Conservation (phyloP, 23 tunicate genomes). For the Corella eumyota region DNA sequence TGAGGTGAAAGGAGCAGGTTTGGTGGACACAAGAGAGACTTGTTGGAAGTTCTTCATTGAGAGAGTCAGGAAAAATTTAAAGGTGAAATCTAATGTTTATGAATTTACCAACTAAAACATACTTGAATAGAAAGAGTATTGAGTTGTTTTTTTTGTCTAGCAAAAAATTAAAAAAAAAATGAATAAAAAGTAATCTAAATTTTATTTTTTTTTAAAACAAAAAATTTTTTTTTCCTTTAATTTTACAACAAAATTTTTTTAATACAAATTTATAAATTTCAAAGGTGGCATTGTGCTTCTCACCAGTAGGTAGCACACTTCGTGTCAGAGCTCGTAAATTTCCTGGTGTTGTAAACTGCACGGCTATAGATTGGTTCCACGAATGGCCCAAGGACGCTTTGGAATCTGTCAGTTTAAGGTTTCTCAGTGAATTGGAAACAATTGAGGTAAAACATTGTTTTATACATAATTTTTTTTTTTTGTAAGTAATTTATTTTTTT, state of each 20-base stretch:
- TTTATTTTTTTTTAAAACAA: no score
- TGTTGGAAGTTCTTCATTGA: conserved; percentile 99
- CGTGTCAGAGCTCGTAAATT: conserved; percentile 92
- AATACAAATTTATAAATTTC: no score
- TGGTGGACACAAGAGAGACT: conserved; percentile 63
- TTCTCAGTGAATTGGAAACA: conserved; percentile 80
- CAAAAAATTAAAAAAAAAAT: no score
- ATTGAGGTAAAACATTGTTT: conserved; percentile 69
- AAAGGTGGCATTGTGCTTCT: conserved; percentile 97
- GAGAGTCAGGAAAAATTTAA: conserved; percentile 73
- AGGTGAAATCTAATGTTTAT: conserved; percentile 52
- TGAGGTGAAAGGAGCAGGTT: conserved; percentile 88
- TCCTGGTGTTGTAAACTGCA: conserved; percentile 97
- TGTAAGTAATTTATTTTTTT: not conserved
- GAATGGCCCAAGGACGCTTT: conserved; percentile 98
- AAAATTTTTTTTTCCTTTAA: no score
- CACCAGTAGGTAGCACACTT: conserved; percentile 93
- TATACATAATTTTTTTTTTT: not conserved
- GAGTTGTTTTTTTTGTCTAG: no score
- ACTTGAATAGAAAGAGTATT: no score
- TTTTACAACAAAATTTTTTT: no score
- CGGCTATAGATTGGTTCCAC: conserved; percentile 99
- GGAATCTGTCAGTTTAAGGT: conserved; percentile 84
- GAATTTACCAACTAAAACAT: not conserved
- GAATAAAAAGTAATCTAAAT: no score